Conservation (phyloP, 2,888 invertebrate genomes). For the Athalia rosae region DNA sequence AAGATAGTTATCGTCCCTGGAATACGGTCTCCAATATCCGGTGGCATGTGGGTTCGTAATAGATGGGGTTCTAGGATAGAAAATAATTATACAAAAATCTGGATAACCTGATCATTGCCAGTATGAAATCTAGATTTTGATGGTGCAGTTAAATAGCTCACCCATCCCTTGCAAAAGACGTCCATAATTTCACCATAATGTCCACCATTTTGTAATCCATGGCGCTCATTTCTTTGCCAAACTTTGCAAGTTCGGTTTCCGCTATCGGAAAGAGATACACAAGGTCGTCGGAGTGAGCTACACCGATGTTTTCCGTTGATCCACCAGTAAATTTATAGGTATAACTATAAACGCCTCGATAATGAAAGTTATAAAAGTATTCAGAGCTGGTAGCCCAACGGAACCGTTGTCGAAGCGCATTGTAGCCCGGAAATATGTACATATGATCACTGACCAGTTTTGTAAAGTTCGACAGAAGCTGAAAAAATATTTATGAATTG, state of each 20-base stretch:
- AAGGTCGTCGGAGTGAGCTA: conserved; percentile 75
- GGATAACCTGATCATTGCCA: not conserved
- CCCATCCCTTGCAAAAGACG: conserved; percentile 34
- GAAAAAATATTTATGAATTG: conserved; percentile 26
- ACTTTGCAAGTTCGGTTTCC: not conserved
- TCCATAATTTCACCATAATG: conserved; percentile 34
- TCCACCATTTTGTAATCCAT: conserved; percentile 33
- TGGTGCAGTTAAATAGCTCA: not conserved
- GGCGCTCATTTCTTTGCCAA: not conserved
- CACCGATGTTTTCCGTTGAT: conserved; percentile 57
- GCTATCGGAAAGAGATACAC: conserved; percentile 71
- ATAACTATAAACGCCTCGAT: conserved; percentile 52
- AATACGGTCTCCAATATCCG: not conserved
- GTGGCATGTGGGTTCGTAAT: not conserved
- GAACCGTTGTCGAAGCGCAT: conserved; percentile 48
- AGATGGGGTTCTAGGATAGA: conserved; percentile 23
- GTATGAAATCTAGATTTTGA: not conserved
- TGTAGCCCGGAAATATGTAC: conserved; percentile 50
- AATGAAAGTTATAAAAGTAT: conserved; percentile 54
- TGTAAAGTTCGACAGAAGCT: conserved; percentile 51
- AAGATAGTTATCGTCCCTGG: conserved; percentile 4
- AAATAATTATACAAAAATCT: not conserved
- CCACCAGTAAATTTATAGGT: conserved; percentile 25
- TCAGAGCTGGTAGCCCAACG: conserved; percentile 35
- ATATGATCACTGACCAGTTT: conserved; percentile 50